Evolutionary conservation across 1,140 invertebrate species (phyloP), one percentile per base, ranked within the genome.

Genomic region (Macrobrachium rosenbergii): DNA sequence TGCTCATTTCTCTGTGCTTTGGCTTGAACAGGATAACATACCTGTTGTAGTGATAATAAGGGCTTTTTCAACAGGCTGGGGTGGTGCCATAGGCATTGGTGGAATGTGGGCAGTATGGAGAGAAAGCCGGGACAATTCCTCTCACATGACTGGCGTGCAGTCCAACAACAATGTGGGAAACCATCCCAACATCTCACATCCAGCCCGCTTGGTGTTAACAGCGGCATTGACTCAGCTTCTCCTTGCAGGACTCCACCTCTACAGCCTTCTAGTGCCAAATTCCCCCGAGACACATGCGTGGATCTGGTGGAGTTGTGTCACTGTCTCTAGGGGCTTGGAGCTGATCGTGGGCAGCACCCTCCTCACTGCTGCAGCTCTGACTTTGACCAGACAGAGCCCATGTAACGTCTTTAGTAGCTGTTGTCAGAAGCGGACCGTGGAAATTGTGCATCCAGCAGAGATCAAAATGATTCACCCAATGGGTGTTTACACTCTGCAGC

Each of bases 381-480:
- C 85, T 37, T 23, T 83, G 10, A 52, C 59, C 16, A 19, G 43
- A 8, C 78, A 67, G 2, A 45, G 62, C 37, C 45, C 67, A 19
- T 75, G 67, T 23, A 17, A 45, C 63, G 21, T 45, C 59, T 28
- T 21, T 58, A 69, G 85, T 60, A 62, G 21, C 78, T 87, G 85
- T 60, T 87, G 85, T 28, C 78, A 80, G 78, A 75, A 82, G 69
- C 45, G 85, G 37, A 80, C 77, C 14, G 85, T 73, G n/a, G 85
- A 75, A 79, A 62, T 81, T 23, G 78, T 81, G 58, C 78, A 76
- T 19, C 85, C 85, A 0, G 64, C 85, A 5, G 73, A 72, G 21
- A 73, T 87, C 52, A 87, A 87, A 72, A 75, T 87, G 85, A 73
- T 87, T 28, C 85, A 87, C 58, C 85, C 85, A 8, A 45, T 87